Conservation (phyloP, 2,888 invertebrate genomes). For the Eremobia ochroleuca region DNA sequence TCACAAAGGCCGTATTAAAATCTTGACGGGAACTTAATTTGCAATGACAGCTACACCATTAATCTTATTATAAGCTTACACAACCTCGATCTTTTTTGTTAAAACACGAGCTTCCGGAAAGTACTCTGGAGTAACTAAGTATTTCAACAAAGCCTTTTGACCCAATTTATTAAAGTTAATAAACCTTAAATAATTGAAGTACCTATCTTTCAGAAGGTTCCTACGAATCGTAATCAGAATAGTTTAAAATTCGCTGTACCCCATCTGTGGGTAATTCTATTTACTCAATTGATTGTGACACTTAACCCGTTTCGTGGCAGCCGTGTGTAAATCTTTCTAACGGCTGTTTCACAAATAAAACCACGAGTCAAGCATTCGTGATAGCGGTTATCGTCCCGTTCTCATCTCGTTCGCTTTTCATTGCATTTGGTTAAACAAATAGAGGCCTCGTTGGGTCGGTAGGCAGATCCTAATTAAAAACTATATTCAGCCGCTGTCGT, state of each 20-base stretch:
- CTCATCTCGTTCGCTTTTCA: constrained; percentile 80
- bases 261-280: constrained; percentile 78
- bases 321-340: constrained; percentile 85
- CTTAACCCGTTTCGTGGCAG: constrained; percentile 79
- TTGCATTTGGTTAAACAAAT: constrained; percentile 87
- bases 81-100: constrained; percentile 71
- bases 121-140: constrained; percentile 69
- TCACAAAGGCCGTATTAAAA: constrained; percentile 86
- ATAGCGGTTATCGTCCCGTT: constrained; percentile 82
- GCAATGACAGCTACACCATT: constrained; percentile 85
- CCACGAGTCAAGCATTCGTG: constrained; percentile 78
- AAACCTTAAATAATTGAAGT: constrained; percentile 43
- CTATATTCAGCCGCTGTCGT: constrained; percentile 84
- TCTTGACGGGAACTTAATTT: constrained; percentile 86
- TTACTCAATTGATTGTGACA: constrained; percentile 82
- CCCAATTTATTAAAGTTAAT: constrained; percentile 6
- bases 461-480: constrained; percentile 89
- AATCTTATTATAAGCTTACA: constrained; percentile 82
- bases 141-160: constrained; percentile 25
- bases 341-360: constrained; percentile 84
- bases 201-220: constrained; percentile 60
- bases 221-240: constrained; percentile 66
- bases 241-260: constrained; percentile 70
- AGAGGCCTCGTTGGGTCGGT: constrained; percentile 83
- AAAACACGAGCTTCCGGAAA: constrained; percentile 70